phyloP scores from a whole-genome alignment of 2,888 invertebrate genomes.

The Drosophila quinaria region DNA sequence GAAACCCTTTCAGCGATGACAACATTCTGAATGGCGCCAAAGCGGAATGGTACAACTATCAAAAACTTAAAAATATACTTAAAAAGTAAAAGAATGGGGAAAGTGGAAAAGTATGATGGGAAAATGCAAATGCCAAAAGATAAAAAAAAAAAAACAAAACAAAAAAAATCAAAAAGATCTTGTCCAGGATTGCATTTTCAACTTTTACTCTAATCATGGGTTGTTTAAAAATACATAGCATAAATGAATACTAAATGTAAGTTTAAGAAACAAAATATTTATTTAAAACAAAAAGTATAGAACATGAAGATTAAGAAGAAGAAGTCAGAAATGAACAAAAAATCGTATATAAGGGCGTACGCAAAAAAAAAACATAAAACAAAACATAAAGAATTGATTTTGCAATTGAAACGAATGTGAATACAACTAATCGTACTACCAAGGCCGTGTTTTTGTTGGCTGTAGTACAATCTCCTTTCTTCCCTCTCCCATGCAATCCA shows the following conservation, averaged over 20 bases:
- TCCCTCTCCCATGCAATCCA: not conserved
- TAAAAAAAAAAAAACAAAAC: conserved; percentile 13
- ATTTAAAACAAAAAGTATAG: conserved; percentile 39
- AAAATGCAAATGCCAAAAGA: conserved; percentile 25
- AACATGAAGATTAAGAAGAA: conserved; percentile 19
- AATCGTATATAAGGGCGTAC: conserved; percentile 73
- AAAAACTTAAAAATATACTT: conserved; percentile 33
- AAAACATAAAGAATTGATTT: conserved; percentile 59
- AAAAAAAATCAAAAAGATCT: conserved; percentile 52
- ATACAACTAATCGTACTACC: conserved; percentile 50
- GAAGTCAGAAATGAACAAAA: conserved; percentile 37
- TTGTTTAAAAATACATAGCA: conserved; percentile 79
- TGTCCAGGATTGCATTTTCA: conserved; percentile 83
- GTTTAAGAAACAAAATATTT: conserved; percentile 56
- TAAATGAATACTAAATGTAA: conserved; percentile 65
- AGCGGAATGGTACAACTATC: conserved; percentile 25
- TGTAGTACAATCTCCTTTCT: conserved; percentile 26
- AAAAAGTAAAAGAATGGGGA: conserved; percentile 18
- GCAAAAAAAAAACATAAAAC: conserved; percentile 44
- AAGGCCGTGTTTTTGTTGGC: conserved; percentile 76
- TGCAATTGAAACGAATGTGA: conserved; percentile 45
- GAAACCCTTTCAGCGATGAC: conserved; percentile 76
- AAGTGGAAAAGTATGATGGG: conserved; percentile 18
- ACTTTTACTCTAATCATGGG: conserved; percentile 83
- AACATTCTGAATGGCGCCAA: conserved; percentile 47